phyloP scores from a whole-genome alignment of 2,113 vertebrate genomes.

The Xiphias gladius region DNA sequence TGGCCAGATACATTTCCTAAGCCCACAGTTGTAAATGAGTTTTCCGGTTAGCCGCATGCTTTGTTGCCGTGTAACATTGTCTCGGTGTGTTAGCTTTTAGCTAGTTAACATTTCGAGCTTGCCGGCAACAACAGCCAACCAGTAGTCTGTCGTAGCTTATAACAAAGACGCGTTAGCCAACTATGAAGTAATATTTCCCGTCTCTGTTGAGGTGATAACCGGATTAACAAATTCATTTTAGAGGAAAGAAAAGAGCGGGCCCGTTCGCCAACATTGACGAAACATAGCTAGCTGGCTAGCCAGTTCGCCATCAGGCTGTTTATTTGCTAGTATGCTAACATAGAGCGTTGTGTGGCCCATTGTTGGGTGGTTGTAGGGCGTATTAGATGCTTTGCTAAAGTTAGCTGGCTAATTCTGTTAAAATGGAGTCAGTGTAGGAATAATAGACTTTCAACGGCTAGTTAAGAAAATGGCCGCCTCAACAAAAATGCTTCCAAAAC shows the following conservation, averaged over 20 bases:
- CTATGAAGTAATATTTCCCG: accelerated
- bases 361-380: background rate
- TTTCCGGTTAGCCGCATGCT: background rate
- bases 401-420: constrained; percentile 6
- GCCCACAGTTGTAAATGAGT: too few relatives aligned
- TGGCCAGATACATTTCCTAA: accelerated
- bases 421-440: constrained; percentile 53
- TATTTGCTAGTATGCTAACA: constrained; percentile 22
- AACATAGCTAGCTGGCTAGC: background rate
- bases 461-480: constrained; percentile 73
- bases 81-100: constrained; percentile 8
- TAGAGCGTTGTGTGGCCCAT: background rate
- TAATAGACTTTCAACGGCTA: constrained; percentile 8
- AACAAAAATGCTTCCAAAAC: background rate
- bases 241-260: background rate
- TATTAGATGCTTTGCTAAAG: background rate
- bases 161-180: background rate
- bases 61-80: background rate
- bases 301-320: background rate
- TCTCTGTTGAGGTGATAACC: accelerated
- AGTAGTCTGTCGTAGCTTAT: background rate
- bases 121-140: background rate
- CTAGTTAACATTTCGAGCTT: background rate
- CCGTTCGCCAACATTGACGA: background rate
- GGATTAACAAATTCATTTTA: background rate